A percentile compares a stretch with the other conserved stretches of the same genome.
phyloP scores from a whole-genome alignment of 2,113 vertebrate species.

The Phainopepla nitens region DNA sequence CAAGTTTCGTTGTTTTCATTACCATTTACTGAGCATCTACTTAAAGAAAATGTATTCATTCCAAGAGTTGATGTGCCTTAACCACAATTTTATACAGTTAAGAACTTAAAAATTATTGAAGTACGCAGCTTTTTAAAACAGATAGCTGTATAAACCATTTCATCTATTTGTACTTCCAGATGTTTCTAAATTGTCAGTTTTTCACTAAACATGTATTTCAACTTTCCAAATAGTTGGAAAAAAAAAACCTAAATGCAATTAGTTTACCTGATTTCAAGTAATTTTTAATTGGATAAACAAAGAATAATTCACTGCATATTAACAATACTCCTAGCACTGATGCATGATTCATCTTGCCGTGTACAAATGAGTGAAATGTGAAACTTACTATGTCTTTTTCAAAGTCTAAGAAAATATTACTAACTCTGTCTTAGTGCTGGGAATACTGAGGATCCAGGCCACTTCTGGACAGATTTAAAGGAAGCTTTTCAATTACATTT shows the following conservation, averaged over 20 bases:
- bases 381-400: not conserved
- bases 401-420: not conserved
- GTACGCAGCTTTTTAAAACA: not conserved
- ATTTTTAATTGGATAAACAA: not conserved
- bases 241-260: not conserved
- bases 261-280: not conserved
- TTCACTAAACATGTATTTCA: not conserved
- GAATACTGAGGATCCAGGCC: not conserved
- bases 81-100: slow-evolving; percentile 33
- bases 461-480: not conserved
- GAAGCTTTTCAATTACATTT: not conserved
- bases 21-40: slow-evolving; percentile 56
- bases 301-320: not conserved
- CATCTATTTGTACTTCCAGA: not conserved
- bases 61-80: slow-evolving; percentile 23
- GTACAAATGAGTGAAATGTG: not conserved
- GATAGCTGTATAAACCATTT: not conserved
- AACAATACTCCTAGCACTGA: not conserved
- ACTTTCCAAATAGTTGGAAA: not conserved
- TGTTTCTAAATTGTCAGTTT: not conserved
- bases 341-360: not conserved
- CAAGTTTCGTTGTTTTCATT: slow-evolving; percentile 60
- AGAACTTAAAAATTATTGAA: not conserved
- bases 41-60: slow-evolving; percentile 62
- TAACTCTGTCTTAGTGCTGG: not conserved